phyloP scores from a whole-genome alignment of 1,140 invertebrate genomes.

The Drosophila pectinifera region DNA sequence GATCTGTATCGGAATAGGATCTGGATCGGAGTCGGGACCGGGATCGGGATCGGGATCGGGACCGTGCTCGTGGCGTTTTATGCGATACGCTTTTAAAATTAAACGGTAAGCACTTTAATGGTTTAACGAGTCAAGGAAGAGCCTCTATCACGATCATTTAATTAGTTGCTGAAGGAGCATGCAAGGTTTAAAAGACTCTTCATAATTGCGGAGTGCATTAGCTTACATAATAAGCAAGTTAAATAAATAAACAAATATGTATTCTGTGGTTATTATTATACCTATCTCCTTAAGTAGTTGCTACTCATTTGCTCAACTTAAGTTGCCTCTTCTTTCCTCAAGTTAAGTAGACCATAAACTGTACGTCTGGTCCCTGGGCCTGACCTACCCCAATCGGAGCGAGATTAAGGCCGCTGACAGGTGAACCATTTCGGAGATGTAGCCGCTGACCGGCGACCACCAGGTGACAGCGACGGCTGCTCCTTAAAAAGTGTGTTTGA shows the following conservation, averaged over 20 bases:
- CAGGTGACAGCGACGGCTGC: slow-evolving; percentile 65
- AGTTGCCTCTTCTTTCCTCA: no score
- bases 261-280: background rate
- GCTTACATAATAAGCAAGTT: no score
- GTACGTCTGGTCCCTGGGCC: background rate
- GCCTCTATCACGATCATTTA: slow-evolving; percentile 15
- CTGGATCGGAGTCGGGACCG: no score
- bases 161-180: background rate
- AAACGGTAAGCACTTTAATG: slow-evolving; percentile 60
- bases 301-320: no score
- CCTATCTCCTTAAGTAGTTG: no score
- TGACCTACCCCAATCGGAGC: slow-evolving; percentile 23
- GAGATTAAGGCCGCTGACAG: slow-evolving; percentile 60
- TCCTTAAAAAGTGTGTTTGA: slow-evolving; percentile 65
- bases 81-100: slow-evolving; percentile 54
- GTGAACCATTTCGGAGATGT: slow-evolving; percentile 53
- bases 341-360: slow-evolving; percentile 6
- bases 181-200: no score
- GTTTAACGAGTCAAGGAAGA: slow-evolving; percentile 44
- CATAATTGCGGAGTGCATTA: no score
- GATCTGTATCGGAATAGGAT: background rate
- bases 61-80: slow-evolving; percentile 34
- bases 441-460: slow-evolving; percentile 59
- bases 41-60: slow-evolving; percentile 11
- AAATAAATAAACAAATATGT: no score